phyloP scores from a whole-genome alignment of 1,140 invertebrate genomes.

The Hyposmocoma kahamanoa region DNA sequence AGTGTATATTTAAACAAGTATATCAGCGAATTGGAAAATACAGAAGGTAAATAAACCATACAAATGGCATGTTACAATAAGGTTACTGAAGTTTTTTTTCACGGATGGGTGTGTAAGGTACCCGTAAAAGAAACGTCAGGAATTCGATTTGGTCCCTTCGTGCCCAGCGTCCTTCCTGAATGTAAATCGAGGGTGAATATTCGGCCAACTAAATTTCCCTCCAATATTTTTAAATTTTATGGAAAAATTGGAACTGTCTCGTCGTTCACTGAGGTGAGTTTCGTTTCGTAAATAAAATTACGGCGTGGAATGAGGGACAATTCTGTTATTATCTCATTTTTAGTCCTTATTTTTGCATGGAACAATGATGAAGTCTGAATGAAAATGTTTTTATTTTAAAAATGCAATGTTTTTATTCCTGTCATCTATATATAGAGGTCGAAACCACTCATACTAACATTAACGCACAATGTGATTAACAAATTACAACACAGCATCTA shows the following conservation, averaged over 20 bases:
- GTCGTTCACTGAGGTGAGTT: conserved; percentile 3
- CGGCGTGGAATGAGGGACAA: background rate
- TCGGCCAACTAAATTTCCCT: conserved; percentile 40
- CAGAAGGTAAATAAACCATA: background rate
- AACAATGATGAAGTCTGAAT: too few relatives aligned
- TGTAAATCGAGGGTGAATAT: conserved; percentile 57
- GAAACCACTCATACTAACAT: too few relatives aligned
- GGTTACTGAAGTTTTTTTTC: conserved; percentile 1
- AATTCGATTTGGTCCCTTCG: conserved; percentile 66
- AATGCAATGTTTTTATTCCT: too few relatives aligned
- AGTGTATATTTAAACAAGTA: too few relatives aligned
- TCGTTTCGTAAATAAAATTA: conserved; percentile 7
- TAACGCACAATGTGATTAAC: too few relatives aligned
- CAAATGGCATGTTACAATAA: conserved; percentile 1
- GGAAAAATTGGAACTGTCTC: conserved; percentile 23
- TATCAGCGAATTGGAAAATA: too few relatives aligned
- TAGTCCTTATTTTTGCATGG: too few relatives aligned
- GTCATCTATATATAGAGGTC: too few relatives aligned
- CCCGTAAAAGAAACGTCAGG: conserved; percentile 47
- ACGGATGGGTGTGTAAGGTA: conserved; percentile 2
- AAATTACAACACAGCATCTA: too few relatives aligned
- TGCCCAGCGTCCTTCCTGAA: conserved; percentile 51
- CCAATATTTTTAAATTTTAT: conserved; percentile 42
- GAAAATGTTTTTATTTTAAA: too few relatives aligned
- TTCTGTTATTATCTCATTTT: background rate